Conservation (phyloP, 2,888 invertebrate species). For the Bombylius discolor region DNA sequence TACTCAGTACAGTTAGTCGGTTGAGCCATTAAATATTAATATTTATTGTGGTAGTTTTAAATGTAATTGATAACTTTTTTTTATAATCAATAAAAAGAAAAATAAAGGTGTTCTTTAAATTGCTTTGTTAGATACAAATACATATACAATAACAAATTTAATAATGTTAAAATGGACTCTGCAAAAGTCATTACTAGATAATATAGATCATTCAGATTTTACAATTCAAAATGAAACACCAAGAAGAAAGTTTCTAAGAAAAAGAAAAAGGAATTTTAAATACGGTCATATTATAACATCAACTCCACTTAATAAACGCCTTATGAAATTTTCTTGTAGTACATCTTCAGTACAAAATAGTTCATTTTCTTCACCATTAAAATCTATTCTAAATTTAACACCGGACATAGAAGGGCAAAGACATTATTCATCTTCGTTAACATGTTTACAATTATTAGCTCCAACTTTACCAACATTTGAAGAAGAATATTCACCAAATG, state of each 20-base stretch:
- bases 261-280: background rate
- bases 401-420: too few species aligned
- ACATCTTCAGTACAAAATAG: background rate
- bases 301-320: constrained; percentile 1
- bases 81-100: too few species aligned
- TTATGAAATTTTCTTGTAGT: background rate
- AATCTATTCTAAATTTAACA: background rate
- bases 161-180: constrained; percentile 1
- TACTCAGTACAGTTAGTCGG: too few species aligned
- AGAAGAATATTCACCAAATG: constrained; percentile 33
- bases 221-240: background rate
- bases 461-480: constrained; percentile 31
- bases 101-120: too few species aligned
- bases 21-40: too few species aligned
- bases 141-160: background rate
- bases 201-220: background rate
- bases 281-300: constrained; percentile 2
- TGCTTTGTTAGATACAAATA: too few species aligned
- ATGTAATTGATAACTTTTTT: too few species aligned
- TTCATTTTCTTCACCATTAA: background rate
- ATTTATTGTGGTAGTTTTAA: too few species aligned
- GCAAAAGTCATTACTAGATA: background rate
- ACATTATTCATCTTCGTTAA: background rate
- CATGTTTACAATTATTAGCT: constrained; percentile 22
- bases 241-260: background rate